Percentiles rank a stretch among this genome's conserved stretches.
Evolutionary conservation across 2,888 invertebrate species (phyloP).

Genomic region (Epinotia nisella): DNA sequence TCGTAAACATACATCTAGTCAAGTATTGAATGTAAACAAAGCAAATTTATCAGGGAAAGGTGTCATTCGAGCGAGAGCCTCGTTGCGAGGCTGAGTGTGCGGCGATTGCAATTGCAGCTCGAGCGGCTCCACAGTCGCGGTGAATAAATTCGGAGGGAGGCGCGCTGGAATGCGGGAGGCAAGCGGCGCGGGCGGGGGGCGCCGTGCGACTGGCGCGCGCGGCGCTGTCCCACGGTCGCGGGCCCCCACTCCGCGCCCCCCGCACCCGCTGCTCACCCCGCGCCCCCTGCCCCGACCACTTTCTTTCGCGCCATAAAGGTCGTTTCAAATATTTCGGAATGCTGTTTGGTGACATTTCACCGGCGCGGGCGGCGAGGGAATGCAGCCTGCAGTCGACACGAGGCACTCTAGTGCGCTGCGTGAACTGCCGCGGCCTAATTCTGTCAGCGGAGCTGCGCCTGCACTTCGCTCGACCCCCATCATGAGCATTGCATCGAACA

Average conservation of each 20-base stretch:
- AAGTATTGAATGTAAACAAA: neutral
- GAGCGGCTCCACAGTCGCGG: slow-evolving; percentile 66
- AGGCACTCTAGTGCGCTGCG: slow-evolving; percentile 65
- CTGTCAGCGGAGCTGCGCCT: slow-evolving; percentile 21
- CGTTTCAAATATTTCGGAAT: slow-evolving; percentile 85
- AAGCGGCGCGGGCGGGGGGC: slow-evolving; percentile 71
- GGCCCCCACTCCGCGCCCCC: slow-evolving; percentile 83
- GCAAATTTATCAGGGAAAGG: slow-evolving; percentile 29
- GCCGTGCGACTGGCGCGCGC: slow-evolving; percentile 83
- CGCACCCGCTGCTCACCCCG: slow-evolving; percentile 66
- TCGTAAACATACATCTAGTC: neutral
- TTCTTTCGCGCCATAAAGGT: slow-evolving; percentile 85
- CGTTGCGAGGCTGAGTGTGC: slow-evolving; percentile 42
- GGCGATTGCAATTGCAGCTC: slow-evolving; percentile 50
- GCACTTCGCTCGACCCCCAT: slow-evolving; percentile 37
- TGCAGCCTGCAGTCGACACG: slow-evolving; percentile 63
- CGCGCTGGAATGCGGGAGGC: slow-evolving; percentile 78
- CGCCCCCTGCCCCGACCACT: slow-evolving; percentile 62
- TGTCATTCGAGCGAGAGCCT: slow-evolving; percentile 37
- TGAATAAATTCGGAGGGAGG: slow-evolving; percentile 84
- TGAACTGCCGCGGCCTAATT: slow-evolving; percentile 32
- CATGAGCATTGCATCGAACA: slow-evolving; percentile 36
- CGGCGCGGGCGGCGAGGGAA: slow-evolving; percentile 68
- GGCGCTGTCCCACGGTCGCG: slow-evolving; percentile 88
- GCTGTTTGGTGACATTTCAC: slow-evolving; percentile 84